Percentiles rank a stretch among this genome's conserved stretches.
Evolutionary conservation across 1,140 invertebrate genomes (phyloP).

Genomic region (Drosophila pseudoananassae): DNA sequence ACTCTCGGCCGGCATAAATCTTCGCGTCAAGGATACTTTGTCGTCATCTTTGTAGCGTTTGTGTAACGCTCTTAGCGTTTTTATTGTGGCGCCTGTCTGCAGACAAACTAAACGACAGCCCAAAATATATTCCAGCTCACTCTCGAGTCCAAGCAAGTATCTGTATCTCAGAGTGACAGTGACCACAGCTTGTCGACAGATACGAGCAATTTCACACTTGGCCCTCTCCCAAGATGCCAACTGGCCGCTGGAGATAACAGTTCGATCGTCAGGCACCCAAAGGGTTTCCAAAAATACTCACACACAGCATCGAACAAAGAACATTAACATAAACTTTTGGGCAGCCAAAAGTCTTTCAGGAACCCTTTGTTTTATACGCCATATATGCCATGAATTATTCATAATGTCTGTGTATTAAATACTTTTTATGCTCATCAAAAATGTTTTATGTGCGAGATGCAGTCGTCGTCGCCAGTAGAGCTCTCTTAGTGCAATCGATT

Average conservation of each 20-base stretch:
- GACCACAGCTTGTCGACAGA: constrained; percentile 82
- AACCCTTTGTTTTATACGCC: constrained; percentile 21
- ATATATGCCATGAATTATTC: constrained; percentile 72
- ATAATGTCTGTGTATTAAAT: constrained; percentile 70
- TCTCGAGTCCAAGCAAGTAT: constrained; percentile 16
- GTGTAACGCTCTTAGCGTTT: constrained; percentile 65
- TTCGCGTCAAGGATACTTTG: constrained; percentile 81
- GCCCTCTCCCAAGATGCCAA: constrained; percentile 44
- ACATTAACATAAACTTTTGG: constrained; percentile 77
- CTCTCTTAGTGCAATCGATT: constrained; percentile 68
- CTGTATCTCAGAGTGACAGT: constrained; percentile 48
- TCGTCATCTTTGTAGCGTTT: constrained; percentile 68
- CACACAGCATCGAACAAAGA: not conserved
- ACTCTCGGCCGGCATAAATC: constrained; percentile 66
- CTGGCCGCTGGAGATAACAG: constrained; percentile 53
- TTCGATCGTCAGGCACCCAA: constrained; percentile 21
- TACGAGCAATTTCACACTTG: constrained; percentile 84
- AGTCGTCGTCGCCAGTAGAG: constrained; percentile 18
- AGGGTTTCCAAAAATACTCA: constrained; percentile 8
- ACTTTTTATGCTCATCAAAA: constrained; percentile 78
- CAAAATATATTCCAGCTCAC: constrained; percentile 32
- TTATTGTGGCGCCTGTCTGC: constrained; percentile 82
- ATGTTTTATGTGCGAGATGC: constrained; percentile 71
- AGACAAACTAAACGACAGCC: constrained; percentile 19
- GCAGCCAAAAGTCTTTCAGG: constrained; percentile 30